Evolutionary conservation across 2,888 invertebrate genomes (phyloP), one percentile per base, ranked within the genome.

Genomic region (Antheraea assamensis): DNA sequence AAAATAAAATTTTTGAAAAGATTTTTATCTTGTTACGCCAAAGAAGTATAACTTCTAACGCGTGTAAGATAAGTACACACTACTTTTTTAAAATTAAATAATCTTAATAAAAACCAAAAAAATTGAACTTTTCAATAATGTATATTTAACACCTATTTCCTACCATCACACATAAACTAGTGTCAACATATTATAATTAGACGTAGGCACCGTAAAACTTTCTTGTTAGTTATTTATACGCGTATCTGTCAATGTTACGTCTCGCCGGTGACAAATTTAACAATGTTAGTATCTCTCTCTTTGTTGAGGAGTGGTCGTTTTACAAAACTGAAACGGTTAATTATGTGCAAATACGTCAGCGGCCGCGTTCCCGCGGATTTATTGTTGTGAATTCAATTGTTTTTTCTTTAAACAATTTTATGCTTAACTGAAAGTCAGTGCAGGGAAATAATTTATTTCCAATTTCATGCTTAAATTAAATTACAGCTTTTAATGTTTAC

Each of bases 321-420:
- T 81, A 83, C 80, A 79, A 68, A 61, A 78, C 80, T 81, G 83
- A 87, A 85, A 85, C 80, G 82, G 79, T 82, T 92, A 92, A 93
- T 91, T 89, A 93, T 86, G 89, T 87, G 91, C 92, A 88, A 91
- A 93, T 93, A 91, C 91, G 93, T 92, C 92, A 86, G 85, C 85
- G 83, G 80, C 78, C 86, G 82, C 85, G 89, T 89, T 85, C 79
- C 79, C 80, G 78, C 81, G 85, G 85, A 93, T 93, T 92, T 93
- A 93, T 91, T 81, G 81, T 80, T 79, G 79, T 79, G 74, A 77
- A 78, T 86, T 81, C 85, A 85, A 89, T 88, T 88, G 87, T 86
- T 86, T 87, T 71, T 71, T 42, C 13, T 58, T 70, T 27, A 55
- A 58, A n/a, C 70, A 47, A 73, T 73, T 73, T 73, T 73, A 70